These are phyloP conservation scores for Notolepis coatsorum DNA, from an alignment of 2,797 vertebrate genomes.

Conservation along the genomic window DNA sequence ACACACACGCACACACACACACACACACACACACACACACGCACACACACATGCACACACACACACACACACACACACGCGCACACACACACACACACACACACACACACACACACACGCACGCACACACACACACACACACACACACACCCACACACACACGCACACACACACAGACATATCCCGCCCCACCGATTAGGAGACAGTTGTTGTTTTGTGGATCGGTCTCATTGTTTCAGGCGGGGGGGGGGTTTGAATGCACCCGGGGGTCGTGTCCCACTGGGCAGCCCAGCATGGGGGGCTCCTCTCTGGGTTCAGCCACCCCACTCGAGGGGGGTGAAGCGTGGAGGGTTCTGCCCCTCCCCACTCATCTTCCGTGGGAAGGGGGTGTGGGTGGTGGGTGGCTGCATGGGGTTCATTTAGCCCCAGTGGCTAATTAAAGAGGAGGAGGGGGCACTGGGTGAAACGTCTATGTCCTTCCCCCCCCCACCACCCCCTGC, in stretches of 20 bases:
- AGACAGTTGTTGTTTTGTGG: slow-evolving; percentile 9
- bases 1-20: background rate
- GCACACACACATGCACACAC: slow-evolving; percentile 1
- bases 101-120: background rate
- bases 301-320: slow-evolving; percentile 64
- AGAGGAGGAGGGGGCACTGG: slow-evolving; percentile 65
- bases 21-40: slow-evolving; percentile 11
- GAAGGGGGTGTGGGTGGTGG: background rate
- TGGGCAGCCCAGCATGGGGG: slow-evolving; percentile 50
- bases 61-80: background rate
- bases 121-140: background rate
- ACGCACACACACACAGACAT: background rate
- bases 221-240: slow-evolving; percentile 62
- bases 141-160: slow-evolving; percentile 13
- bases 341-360: slow-evolving; percentile 34
- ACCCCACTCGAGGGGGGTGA: slow-evolving; percentile 64
- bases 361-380: background rate
- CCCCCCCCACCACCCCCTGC: slow-evolving; percentile 36
- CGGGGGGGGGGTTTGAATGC: slow-evolving; percentile 70
- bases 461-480: slow-evolving; percentile 79
- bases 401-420: slow-evolving; percentile 71
- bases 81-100: background rate
- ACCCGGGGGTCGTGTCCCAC: slow-evolving; percentile 62
- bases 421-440: slow-evolving; percentile 84
- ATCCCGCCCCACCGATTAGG: background rate